Evolutionary conservation across 2,113 vertebrate species (phyloP).

Genomic region (Tympanuchus pallidicinctus): DNA sequence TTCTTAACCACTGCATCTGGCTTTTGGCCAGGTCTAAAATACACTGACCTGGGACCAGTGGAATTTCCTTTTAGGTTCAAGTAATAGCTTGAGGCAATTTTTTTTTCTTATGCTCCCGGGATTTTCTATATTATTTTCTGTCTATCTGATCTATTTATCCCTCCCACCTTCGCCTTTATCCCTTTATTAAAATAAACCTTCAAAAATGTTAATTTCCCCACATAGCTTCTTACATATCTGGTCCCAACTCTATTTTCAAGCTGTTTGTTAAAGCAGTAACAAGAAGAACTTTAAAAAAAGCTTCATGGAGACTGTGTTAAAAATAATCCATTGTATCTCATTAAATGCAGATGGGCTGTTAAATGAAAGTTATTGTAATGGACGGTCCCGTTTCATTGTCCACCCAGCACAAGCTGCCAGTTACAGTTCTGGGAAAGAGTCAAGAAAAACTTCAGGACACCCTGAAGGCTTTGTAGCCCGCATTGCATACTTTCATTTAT

Average conservation of each 20-base stretch:
- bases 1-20: neutral
- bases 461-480: constrained; percentile 51
- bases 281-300: neutral
- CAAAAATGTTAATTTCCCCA: neutral
- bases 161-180: neutral
- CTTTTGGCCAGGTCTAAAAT: neutral
- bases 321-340: constrained; percentile 76
- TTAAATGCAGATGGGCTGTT: constrained; percentile 57
- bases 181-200: neutral
- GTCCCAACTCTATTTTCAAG: neutral
- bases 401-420: constrained; percentile 66
- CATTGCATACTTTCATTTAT: constrained; percentile 18
- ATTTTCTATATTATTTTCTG: neutral
- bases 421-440: constrained; percentile 73
- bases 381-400: constrained; percentile 73
- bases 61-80: neutral
- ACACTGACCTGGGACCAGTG: neutral
- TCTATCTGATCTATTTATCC: neutral
- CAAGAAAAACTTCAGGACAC: constrained; percentile 73
- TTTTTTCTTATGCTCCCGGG: neutral
- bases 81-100: neutral
- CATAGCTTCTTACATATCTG: neutral
- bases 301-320: constrained; percentile 38
- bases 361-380: constrained; percentile 75
- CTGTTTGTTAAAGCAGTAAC: neutral